Percentiles rank a stretch among this genome's conserved stretches.
Conservation (phyloP, 2,888 invertebrate species). For the Sinotaia quadrata region DNA sequence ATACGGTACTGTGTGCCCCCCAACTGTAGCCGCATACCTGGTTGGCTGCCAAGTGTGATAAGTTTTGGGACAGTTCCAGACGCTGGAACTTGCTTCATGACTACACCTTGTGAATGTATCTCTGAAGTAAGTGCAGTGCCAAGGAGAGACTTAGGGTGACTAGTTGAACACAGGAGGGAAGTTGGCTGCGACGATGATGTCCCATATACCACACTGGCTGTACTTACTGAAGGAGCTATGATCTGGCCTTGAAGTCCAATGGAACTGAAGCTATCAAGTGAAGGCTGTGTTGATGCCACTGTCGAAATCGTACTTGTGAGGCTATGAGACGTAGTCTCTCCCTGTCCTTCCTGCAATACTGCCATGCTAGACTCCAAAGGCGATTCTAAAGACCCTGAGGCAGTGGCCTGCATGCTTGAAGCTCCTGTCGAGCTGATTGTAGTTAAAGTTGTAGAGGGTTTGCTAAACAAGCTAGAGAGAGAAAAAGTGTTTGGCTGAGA, state of each 20-base stretch:
- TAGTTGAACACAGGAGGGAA: background rate
- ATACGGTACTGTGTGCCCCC: constrained; percentile 13
- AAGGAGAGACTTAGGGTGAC: constrained; percentile 8
- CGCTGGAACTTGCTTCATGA: constrained; percentile 9
- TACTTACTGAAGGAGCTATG: background rate
- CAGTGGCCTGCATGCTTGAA: constrained; percentile 11
- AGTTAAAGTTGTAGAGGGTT: background rate
- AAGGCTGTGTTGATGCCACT: background rate
- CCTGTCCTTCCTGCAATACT: no score
- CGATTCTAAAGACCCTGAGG: constrained; percentile 6
- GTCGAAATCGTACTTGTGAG: background rate
- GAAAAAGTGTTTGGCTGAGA: constrained; percentile 1
- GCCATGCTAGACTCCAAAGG: constrained; percentile 20
- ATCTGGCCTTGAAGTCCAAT: no score
- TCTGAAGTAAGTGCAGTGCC: constrained; percentile 12
- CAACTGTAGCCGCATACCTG: background rate
- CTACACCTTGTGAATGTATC: background rate
- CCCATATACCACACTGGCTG: background rate
- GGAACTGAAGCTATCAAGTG: background rate
- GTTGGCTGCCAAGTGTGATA: background rate
- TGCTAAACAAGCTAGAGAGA: constrained; percentile 6
- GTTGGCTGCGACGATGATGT: background rate
- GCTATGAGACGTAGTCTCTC: background rate
- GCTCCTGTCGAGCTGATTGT: background rate
- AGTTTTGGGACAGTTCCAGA: background rate